Evolutionary conservation across 2,797 vertebrate species (phyloP), one percentile per base, ranked within the genome.

Genomic region (Melopsittacus undulatus): DNA sequence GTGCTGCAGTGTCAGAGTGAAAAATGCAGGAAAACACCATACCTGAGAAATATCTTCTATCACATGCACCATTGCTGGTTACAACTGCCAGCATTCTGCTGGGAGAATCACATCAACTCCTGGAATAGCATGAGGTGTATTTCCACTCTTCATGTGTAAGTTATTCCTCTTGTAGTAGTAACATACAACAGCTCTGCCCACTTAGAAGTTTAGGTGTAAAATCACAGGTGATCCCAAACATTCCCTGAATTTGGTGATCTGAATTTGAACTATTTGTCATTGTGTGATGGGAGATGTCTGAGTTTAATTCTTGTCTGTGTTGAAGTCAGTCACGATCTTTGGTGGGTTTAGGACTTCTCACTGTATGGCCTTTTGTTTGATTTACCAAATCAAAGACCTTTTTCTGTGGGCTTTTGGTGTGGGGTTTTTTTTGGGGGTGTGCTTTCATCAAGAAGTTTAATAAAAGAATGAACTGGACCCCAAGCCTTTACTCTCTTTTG

Each of bases 21-120:
- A 56, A 18, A n/a, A 57, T 54, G 20, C 9, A 52, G 21, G 42
- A 78, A 62, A 77, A 42, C 46, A 17, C 21, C 4, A 5, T 52
- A 11, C 17, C 20, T 49, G 38, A 36, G 34, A 10, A 76, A 45
- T 23, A n/a, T 52, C 51, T 69, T 64, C 20, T 11, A 23, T 21
- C 45, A 22, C 1, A 0, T 32, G n/a, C 10, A 59, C 23, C 23
- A 73, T 2, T 2, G 1, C 10, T 34, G 42, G 9, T 40, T 64
- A 29, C n/a, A 59, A 16, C n/a, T 36, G 22, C 11, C n/a, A 36
- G 30, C 1, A 1, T 17, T 69, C 26, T 36, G 16, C 62, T 59
- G 49, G 21, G 29, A 48, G 10, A 42, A 29, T 54, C 51, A 13
- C 15, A 27, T 48, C n/a, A 56, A 4, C 38, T 51, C 66, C 51